A percentile compares a stretch with the other conserved stretches of the same genome.
These are phyloP conservation scores for Tapera naevia DNA, from an alignment of 2,797 vertebrate species.

Conservation along the genomic window DNA sequence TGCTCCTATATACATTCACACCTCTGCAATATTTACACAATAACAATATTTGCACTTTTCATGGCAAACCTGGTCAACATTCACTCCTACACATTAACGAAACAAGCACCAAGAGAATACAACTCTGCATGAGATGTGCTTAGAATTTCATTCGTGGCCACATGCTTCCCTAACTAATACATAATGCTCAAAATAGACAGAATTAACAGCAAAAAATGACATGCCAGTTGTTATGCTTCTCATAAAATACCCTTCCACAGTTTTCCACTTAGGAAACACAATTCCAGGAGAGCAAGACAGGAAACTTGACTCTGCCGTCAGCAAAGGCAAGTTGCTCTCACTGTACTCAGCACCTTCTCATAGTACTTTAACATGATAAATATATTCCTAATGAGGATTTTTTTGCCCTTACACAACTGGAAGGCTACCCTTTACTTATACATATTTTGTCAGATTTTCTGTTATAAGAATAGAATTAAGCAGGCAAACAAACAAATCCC, in stretches of 20 bases:
- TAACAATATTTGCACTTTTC: background rate
- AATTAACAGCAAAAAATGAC: constrained; percentile 1
- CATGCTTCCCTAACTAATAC: background rate
- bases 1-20: background rate
- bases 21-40: background rate
- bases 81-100: background rate
- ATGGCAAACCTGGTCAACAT: background rate
- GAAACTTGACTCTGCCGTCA: background rate
- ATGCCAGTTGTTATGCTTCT: background rate
- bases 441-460: background rate
- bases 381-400: background rate
- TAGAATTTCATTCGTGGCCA: background rate
- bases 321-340: constrained; percentile 7
- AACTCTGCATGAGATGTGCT: background rate
- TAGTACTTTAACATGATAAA: background rate
- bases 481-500: background rate
- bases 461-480: background rate
- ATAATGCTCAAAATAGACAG: background rate
- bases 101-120: background rate
- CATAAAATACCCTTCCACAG: background rate
- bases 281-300: background rate
- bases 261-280: background rate
- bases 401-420: background rate
- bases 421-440: background rate
- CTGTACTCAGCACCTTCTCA: background rate